Percentiles rank a stretch among this genome's conserved stretches.
These are phyloP conservation scores for Rhagium mordax DNA, from an alignment of 2,888 invertebrate species.

Conservation along the genomic window DNA sequence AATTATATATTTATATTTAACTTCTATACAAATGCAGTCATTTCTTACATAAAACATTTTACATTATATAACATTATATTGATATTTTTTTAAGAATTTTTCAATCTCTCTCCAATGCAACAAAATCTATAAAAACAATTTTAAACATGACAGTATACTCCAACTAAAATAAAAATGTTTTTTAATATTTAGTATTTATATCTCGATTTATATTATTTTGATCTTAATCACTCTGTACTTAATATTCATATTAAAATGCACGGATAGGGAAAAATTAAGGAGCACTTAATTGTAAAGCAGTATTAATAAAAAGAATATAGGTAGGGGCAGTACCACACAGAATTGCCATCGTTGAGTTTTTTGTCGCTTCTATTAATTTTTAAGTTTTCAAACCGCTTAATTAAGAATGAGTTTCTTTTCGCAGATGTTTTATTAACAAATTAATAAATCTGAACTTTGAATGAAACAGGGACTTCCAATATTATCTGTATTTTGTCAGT, in stretches of 20 bases:
- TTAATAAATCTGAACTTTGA: no score
- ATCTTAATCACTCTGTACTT: slow-evolving; percentile 7
- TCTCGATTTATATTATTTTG: background rate
- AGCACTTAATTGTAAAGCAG: slow-evolving; percentile 26
- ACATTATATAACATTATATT: no score
- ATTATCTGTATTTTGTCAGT: no score
- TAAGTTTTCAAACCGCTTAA: background rate
- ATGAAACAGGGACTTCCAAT: no score
- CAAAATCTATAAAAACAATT: background rate
- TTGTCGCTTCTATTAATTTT: background rate
- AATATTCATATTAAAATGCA: slow-evolving; percentile 29
- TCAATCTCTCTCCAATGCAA: background rate
- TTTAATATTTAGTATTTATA: background rate
- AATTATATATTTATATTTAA: no score
- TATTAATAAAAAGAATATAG: slow-evolving; percentile 20
- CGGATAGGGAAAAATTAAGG: slow-evolving; percentile 15
- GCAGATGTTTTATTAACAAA: background rate
- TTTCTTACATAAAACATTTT: no score
- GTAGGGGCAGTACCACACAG: slow-evolving; percentile 18
- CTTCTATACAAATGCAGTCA: no score
- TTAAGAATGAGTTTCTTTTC: background rate
- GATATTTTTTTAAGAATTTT: no score
- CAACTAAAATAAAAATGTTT: no score
- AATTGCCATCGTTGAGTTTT: background rate
- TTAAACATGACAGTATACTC: background rate